A percentile compares a stretch with the other conserved stretches of the same genome.
Evolutionary conservation across 2,113 vertebrate genomes (phyloP).

Genomic region (Microtus pennsylvanicus): DNA sequence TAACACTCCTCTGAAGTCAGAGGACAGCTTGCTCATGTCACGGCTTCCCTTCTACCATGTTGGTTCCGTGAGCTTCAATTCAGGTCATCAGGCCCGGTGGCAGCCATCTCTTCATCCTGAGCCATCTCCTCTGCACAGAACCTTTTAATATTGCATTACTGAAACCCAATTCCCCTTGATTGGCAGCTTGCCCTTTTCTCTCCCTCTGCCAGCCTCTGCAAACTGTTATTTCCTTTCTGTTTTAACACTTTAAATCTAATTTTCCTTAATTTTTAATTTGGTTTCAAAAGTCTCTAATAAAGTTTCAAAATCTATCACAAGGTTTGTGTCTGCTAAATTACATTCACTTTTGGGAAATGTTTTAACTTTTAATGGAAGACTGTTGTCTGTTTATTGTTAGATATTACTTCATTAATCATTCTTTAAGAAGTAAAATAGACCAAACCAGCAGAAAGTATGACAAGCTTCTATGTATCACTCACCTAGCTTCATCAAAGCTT

Average conservation of each 20-base stretch:
- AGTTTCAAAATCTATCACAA: neutral
- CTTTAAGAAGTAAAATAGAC: constrained; percentile 39
- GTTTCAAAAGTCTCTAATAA: neutral
- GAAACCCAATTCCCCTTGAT: neutral
- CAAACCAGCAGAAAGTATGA: neutral
- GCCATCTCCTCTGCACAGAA: neutral
- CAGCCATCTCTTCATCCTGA: neutral
- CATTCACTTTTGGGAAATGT: neutral
- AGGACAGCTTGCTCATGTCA: no score
- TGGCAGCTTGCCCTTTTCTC: neutral
- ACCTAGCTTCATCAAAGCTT: constrained; percentile 16
- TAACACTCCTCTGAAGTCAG: no score
- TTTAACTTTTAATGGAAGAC: neutral
- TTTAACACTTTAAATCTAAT: neutral
- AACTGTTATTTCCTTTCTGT: neutral
- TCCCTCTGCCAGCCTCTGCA: neutral
- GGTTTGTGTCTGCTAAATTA: neutral
- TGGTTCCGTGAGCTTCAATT: neutral
- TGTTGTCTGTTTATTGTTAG: no score
- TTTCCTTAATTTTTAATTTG: constrained; percentile 42
- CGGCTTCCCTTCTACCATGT: no score
- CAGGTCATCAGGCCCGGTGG: neutral
- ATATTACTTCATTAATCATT: neutral
- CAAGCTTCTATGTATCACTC: neutral
- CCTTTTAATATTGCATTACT: neutral